Evolutionary conservation across 2,797 vertebrate species (phyloP).

Genomic region (Phoxinus dragarum): DNA sequence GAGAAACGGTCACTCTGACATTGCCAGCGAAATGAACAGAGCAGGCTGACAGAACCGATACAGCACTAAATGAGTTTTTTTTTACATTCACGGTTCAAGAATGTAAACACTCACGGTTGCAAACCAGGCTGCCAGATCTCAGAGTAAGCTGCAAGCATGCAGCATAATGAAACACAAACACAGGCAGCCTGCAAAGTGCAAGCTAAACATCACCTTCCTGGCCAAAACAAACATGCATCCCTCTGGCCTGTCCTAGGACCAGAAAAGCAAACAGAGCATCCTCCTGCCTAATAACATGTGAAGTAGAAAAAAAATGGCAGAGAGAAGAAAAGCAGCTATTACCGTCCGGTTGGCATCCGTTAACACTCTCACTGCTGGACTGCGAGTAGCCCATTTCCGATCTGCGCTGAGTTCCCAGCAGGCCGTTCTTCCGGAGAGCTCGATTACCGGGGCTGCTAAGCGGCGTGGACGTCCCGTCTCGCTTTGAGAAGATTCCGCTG

Average conservation of each 20-base stretch:
- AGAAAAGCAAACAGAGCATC: constrained; percentile 27
- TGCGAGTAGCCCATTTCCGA: constrained; percentile 69
- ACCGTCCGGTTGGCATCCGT: constrained; percentile 83
- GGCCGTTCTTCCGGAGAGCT: constrained; percentile 68
- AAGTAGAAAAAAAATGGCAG: not conserved
- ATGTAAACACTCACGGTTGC: not conserved
- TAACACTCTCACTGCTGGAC: constrained; percentile 89
- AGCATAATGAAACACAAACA: constrained; percentile 73
- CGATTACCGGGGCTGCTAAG: constrained; percentile 75
- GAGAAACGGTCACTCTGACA: not conserved
- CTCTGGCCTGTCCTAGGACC: not conserved
- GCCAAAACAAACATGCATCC: constrained; percentile 66
- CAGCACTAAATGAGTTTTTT: constrained; percentile 13
- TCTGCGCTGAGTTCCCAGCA: constrained; percentile 77
- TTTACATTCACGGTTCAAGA: constrained; percentile 2
- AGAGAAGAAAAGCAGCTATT: constrained; percentile 39
- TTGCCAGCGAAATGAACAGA: not conserved
- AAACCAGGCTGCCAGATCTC: constrained; percentile 10
- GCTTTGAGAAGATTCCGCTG: constrained; percentile 89
- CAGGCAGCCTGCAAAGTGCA: constrained; percentile 38
- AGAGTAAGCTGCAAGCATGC: constrained; percentile 1
- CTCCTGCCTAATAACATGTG: not conserved
- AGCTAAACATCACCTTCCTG: constrained; percentile 70
- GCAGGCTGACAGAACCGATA: not conserved
- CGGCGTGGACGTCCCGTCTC: constrained; percentile 70